A percentile compares a stretch with the other conserved stretches of the same genome.
phyloP scores from a whole-genome alignment of 2,797 vertebrate genomes.

The Nannoperca australis region DNA sequence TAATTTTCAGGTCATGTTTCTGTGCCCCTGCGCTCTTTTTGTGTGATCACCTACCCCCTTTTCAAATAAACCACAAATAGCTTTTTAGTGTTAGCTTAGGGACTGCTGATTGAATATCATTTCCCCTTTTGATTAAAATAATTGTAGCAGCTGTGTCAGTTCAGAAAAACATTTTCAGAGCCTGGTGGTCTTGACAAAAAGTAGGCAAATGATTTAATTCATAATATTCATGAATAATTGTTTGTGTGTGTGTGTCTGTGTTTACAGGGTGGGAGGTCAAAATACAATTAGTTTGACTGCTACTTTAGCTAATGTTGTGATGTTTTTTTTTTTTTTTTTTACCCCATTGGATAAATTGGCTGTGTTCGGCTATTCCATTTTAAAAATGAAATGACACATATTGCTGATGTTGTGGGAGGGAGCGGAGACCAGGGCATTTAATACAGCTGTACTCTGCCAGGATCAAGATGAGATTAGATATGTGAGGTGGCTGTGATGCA shows the following conservation, averaged over 20 bases:
- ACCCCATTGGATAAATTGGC: neutral
- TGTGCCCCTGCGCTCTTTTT: conserved; percentile 40
- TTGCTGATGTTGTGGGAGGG: conserved; percentile 26
- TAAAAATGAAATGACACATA: conserved; percentile 39
- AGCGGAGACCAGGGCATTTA: conserved; percentile 37
- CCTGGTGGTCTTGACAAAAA: conserved; percentile 13
- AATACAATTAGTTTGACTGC: conserved; percentile 9
- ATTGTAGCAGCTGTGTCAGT: conserved; percentile 58
- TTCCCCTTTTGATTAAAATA: conserved; percentile 66
- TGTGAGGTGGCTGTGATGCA: conserved; percentile 32
- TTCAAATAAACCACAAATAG: conserved; percentile 58
- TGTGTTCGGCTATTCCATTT: conserved; percentile 10
- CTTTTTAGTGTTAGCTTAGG: conserved; percentile 44
- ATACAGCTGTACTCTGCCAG: conserved; percentile 31
- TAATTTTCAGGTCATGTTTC: conserved; percentile 63
- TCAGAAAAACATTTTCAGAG: conserved; percentile 44
- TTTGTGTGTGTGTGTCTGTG: neutral
- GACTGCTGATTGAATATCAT: conserved; percentile 61
- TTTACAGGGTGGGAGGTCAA: conserved; percentile 1
- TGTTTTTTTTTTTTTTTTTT: neutral
- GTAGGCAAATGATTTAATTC: conserved; percentile 6
- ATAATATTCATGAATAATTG: conserved; percentile 20
- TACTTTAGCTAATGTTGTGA: conserved; percentile 1
- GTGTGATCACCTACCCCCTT: conserved; percentile 38
- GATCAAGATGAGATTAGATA: conserved; percentile 52